These are phyloP conservation scores for Phataginus tetradactyla DNA, from an alignment of 2,797 vertebrate genomes.

Conservation along the genomic window DNA sequence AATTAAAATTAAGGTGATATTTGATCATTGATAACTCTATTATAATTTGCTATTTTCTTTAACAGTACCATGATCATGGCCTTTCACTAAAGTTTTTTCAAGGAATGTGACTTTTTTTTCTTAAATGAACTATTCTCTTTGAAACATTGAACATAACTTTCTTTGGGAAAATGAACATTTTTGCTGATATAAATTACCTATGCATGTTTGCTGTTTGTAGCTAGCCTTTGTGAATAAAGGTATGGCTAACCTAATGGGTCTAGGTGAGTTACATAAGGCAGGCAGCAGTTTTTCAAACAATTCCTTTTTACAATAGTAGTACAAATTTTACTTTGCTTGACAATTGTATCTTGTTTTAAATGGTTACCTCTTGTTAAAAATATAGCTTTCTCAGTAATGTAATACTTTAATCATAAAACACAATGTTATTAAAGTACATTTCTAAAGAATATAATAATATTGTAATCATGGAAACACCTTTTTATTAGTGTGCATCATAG, in stretches of 20 bases:
- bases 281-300: not conserved
- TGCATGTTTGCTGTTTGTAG: not conserved
- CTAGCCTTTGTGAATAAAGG: not conserved
- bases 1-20: not conserved
- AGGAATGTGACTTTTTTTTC: not conserved
- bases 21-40: not conserved
- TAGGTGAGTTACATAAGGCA: not conserved
- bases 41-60: conserved; percentile 4
- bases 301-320: not conserved
- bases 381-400: not conserved
- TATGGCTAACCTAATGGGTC: not conserved
- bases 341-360: not conserved
- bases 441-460: not conserved
- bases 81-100: conserved; percentile 6
- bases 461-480: not conserved
- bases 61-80: not conserved
- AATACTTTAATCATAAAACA: not conserved
- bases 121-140: not conserved
- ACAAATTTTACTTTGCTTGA: not conserved
- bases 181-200: not conserved
- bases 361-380: conserved; percentile 1
- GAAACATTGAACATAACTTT: not conserved
- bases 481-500: not conserved
- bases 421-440: not conserved
- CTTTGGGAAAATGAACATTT: not conserved